phyloP scores from a whole-genome alignment of 2,113 vertebrate genomes.

The Uria lomvia region DNA sequence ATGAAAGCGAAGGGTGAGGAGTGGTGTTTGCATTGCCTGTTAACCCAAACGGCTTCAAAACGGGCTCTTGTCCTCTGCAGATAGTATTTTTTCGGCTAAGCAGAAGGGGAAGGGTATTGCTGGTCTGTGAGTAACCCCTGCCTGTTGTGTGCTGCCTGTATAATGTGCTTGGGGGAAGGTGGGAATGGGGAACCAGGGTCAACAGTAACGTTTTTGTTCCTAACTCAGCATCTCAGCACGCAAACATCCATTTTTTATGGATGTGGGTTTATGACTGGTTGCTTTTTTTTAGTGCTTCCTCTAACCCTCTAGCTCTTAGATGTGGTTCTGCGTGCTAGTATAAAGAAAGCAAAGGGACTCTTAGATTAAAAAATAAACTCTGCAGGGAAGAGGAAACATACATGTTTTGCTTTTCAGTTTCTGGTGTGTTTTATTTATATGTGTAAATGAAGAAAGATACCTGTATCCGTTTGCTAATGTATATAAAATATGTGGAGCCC shows the following conservation, averaged over 20 bases:
- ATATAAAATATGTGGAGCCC: not conserved
- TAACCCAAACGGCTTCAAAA: not conserved
- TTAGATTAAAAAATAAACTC: not conserved
- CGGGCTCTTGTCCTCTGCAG: not conserved
- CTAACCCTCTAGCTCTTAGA: not conserved
- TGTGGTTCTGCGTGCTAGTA: not conserved
- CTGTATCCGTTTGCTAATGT: not conserved
- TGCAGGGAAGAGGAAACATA: not conserved
- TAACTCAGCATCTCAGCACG: not conserved
- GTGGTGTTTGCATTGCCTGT: not conserved
- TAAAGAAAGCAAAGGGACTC: not conserved
- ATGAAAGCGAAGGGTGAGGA: fast-evolving
- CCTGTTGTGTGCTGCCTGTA: not conserved
- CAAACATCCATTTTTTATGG: not conserved
- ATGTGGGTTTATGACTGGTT: not conserved
- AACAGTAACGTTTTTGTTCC: not conserved
- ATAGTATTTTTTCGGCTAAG: fast-evolving
- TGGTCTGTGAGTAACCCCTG: not conserved
- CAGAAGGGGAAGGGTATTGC: fast-evolving
- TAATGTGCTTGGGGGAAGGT: not conserved
- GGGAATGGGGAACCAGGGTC: not conserved
- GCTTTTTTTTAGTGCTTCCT: not conserved
- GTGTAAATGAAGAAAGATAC: not conserved
- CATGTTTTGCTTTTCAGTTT: not conserved
- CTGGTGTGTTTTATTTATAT: not conserved